These are phyloP conservation scores for Megaleporinus macrocephalus DNA, from an alignment of 2,113 vertebrate species.

Conservation along the genomic window DNA sequence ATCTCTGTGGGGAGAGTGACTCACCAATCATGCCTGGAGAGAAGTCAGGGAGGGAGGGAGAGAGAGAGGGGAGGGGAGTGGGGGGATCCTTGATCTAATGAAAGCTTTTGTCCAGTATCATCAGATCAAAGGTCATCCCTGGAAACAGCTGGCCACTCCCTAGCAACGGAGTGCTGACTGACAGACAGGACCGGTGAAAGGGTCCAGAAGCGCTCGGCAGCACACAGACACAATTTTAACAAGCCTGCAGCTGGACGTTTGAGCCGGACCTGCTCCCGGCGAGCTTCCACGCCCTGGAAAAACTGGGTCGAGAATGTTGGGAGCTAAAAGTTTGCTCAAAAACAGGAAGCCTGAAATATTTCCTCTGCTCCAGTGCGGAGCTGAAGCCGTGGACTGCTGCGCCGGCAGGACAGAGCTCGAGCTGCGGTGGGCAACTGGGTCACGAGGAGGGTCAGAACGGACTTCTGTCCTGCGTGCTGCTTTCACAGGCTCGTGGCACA, in stretches of 20 bases:
- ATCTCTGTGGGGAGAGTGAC: constrained; percentile 65
- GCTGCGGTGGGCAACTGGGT: not conserved
- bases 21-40: constrained; percentile 62
- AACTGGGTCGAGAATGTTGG: constrained; percentile 28
- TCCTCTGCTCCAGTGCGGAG: constrained; percentile 60
- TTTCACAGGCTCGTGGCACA: constrained; percentile 35
- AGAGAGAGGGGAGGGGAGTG: not conserved
- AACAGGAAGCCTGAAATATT: constrained; percentile 71
- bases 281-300: constrained; percentile 40
- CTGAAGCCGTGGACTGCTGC: constrained; percentile 3
- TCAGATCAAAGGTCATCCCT: not conserved
- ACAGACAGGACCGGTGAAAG: not conserved
- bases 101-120: not conserved
- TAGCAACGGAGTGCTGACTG: not conserved
- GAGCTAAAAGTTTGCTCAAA: constrained; percentile 36
- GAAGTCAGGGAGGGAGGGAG: constrained; percentile 30
- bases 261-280: not conserved
- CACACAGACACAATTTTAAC: not conserved
- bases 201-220: not conserved
- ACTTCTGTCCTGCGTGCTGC: not conserved
- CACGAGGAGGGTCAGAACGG: not conserved
- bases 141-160: not conserved
- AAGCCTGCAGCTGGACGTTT: not conserved
- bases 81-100: not conserved
- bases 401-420: not conserved